phyloP scores from a whole-genome alignment of 2,888 invertebrate genomes.

The Agrilus mali region DNA sequence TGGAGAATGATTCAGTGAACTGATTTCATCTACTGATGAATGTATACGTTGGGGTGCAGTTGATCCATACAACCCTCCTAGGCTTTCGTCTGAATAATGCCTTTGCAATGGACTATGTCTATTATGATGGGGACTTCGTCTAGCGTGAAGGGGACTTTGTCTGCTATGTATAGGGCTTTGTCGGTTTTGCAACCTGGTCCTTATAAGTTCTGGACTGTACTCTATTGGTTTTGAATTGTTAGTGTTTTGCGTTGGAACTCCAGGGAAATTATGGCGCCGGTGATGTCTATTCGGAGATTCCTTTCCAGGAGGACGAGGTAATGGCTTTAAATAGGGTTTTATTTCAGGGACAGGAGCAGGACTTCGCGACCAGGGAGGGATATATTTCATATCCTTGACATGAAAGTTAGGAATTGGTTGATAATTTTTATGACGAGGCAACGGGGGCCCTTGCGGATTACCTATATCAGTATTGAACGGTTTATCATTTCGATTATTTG shows the following conservation, averaged over 20 bases:
- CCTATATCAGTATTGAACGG: slow-evolving; percentile 32
- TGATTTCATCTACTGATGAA: slow-evolving; percentile 73
- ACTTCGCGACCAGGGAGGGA: slow-evolving; percentile 52
- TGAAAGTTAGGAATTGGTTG: slow-evolving; percentile 17
- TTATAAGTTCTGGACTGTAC: slow-evolving; percentile 24
- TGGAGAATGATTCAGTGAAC: slow-evolving; percentile 68
- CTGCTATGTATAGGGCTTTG: slow-evolving; percentile 23
- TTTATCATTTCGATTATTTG: slow-evolving; percentile 26
- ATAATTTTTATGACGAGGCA: slow-evolving; percentile 41
- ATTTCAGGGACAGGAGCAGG: slow-evolving; percentile 31
- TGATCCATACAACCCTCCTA: slow-evolving; percentile 34
- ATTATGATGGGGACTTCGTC: slow-evolving; percentile 28
- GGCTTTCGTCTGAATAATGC: slow-evolving; percentile 55
- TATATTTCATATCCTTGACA: slow-evolving; percentile 33
- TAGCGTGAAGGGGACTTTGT: slow-evolving; percentile 25
- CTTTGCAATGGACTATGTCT: slow-evolving; percentile 41
- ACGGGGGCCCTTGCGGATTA: slow-evolving; percentile 45
- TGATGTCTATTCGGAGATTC: slow-evolving; percentile 30
- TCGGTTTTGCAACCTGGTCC: slow-evolving; percentile 27
- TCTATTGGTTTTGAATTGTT: slow-evolving; percentile 24
- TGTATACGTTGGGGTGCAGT: slow-evolving; percentile 46
- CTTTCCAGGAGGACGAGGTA: slow-evolving; percentile 43
- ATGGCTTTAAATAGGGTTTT: slow-evolving; percentile 43
- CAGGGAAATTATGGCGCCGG: slow-evolving; percentile 19
- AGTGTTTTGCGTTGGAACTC: slow-evolving; percentile 21